Conservation (phyloP, 1,140 invertebrate genomes). For the Polypedilum pembai region DNA sequence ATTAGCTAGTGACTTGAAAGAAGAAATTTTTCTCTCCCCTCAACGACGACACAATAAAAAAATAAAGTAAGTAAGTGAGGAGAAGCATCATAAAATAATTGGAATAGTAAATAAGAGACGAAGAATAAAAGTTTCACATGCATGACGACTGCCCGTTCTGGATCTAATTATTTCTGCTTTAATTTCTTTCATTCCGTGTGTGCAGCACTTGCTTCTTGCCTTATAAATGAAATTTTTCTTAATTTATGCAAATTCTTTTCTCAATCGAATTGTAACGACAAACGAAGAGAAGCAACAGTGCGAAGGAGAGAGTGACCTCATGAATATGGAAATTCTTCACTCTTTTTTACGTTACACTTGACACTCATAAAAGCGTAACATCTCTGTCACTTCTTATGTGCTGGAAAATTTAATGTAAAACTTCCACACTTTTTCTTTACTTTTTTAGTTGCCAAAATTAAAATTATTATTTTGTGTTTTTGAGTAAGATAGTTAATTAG, state of each 20-base stretch:
- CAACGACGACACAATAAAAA: not conserved
- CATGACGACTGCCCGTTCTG: slow-evolving; percentile 3
- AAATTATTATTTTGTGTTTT: no score
- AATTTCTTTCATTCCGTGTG: not conserved
- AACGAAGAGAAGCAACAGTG: not conserved
- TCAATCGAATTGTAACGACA: slow-evolving; percentile 1
- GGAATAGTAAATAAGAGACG: not conserved
- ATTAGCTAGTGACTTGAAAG: not conserved
- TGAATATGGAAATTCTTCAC: slow-evolving; percentile 19
- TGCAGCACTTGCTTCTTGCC: no score
- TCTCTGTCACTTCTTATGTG: slow-evolving; percentile 8
- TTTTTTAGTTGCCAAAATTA: no score
- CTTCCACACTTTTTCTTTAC: no score
- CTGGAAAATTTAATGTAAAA: not conserved
- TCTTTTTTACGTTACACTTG: slow-evolving; percentile 21
- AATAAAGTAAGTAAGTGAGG: not conserved
- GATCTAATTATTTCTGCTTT: slow-evolving; percentile 1
- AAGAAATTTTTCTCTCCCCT: not conserved
- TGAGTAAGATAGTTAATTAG: no score
- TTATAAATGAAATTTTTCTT: not conserved
- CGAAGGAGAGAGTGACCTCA: not conserved
- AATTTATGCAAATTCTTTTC: slow-evolving; percentile 27
- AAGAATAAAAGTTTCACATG: not conserved
- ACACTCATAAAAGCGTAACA: slow-evolving; percentile 20
- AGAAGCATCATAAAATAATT: slow-evolving; percentile 19